phyloP scores from a whole-genome alignment of 2,888 invertebrate genomes.

The Lamellibrachia satsuma region DNA sequence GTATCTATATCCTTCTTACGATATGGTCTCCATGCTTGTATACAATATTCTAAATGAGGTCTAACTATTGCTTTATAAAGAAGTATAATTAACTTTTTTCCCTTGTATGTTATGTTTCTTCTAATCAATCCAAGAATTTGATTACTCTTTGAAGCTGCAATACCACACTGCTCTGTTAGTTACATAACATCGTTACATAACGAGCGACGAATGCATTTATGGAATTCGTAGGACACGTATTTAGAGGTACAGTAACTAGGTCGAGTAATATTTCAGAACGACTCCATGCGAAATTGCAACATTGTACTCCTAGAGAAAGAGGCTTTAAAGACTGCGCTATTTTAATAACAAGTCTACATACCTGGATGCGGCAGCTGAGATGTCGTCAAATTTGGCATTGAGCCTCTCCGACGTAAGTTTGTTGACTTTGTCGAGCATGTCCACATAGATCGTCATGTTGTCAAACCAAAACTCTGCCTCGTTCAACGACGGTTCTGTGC shows the following conservation, averaged over 20 bases:
- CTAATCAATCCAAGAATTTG: no score
- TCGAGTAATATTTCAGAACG: background rate
- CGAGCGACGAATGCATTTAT: background rate
- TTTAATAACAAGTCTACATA: background rate
- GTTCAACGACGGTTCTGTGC: background rate
- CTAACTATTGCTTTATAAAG: no score
- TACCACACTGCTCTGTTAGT: no score
- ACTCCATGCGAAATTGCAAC: background rate
- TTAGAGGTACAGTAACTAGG: background rate
- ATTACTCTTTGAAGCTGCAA: no score
- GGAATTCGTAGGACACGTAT: no score
- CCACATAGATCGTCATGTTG: background rate
- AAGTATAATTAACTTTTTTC: no score
- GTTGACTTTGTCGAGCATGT: constrained; percentile 12
- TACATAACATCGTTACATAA: background rate
- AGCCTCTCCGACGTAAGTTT: background rate
- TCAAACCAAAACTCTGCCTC: background rate
- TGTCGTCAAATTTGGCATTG: background rate
- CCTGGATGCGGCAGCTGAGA: background rate
- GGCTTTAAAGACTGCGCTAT: background rate
- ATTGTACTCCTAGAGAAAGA: background rate
- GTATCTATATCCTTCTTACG: no score
- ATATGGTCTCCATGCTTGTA: no score
- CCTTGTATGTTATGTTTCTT: no score
- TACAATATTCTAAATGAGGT: no score